Base-by-base conservation (phyloP, 2,113 vertebrate species). In the Ceyx melanurus region DNA sequence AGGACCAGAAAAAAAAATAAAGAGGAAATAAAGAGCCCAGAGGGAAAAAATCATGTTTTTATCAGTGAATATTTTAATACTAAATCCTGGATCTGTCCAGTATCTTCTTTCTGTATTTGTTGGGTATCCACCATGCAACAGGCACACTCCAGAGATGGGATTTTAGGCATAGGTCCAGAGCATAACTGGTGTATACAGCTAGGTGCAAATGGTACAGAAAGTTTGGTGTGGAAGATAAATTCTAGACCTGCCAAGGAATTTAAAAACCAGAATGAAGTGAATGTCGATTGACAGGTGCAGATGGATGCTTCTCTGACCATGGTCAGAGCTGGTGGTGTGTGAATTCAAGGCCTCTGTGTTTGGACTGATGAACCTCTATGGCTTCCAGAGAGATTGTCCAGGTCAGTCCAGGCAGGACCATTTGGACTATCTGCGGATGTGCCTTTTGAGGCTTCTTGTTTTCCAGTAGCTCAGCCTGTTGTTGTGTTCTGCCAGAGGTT, bases 281-380 rank as follows among this genome's bases (percentile, higher is more conserved):
- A 43, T 58, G 13, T 37, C 33, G 77, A 56, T 78, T 86, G 43
- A 50, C 65, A 84, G 74, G 28, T 46, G 20, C 66, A 75, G 53
- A 40, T 67, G 51, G 43, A 31, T 86, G 60, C 46, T 88, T 45
- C 16, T 88, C 83, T 80, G 65, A 37, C 64, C 11, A 1, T 64
- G 37, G 56, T 56, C 15, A 3, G 31, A 66, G 31, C 37, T 53
- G 54, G 26, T 76, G 57, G 15, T 1, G 0, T 66, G 17, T 53
- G 60, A 28, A 66, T 72, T 50, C 0, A 1, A 26, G 46, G 42
- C 18, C 33, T 23, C 35, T 14, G 9, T 4, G 1, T 16, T 60
- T 68, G n/a, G 37, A 6, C 40, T 40, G 8, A 31, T 0, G 1
- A 35, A 68, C 20, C 43, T 64, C 9, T 50, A 6, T 0, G 0